Evolutionary conservation across 2,888 invertebrate species (phyloP), one percentile per base, ranked within the genome.

Genomic region (Eretmocerus hayati): DNA sequence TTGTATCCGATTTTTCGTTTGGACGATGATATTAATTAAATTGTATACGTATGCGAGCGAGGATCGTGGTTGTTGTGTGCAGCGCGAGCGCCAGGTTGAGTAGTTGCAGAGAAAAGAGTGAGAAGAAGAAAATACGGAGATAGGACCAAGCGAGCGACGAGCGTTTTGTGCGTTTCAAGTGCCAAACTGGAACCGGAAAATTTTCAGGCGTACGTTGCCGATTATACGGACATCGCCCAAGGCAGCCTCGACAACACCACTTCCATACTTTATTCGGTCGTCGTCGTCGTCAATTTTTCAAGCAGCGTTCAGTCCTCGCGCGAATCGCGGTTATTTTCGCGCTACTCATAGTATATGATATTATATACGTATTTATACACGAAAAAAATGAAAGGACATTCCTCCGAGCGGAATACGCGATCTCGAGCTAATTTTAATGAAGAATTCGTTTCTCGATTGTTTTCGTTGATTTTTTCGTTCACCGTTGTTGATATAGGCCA

Each of bases 211-310:
- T n/a, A n/a, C n/a, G n/a, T n/a, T n/a, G n/a, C n/a, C n/a, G n/a
- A n/a, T n/a, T n/a, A n/a, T n/a, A n/a, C n/a, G n/a, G n/a, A n/a
- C n/a, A n/a, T n/a, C n/a, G n/a, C n/a, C n/a, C n/a, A n/a, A n/a
- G n/a, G n/a, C n/a, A n/a, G n/a, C n/a, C n/a, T n/a, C n/a, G n/a
- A n/a, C n/a, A n/a, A n/a, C 9, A 44, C 37, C 45, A 49, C 45
- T 49, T 50, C 38, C 49, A 49, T n/a, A n/a, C 42, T 42, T 50
- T 48, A 19, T 48, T 35, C n/a, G n/a, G n/a, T n/a, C n/a, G n/a
- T n/a, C n/a, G 48, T 42, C 51, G 52, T 47, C 45, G 42, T 53
- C 46, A 42, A 49, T 49, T 46, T 8, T 30, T 30, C 8, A 30
- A 33, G 13, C 26, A 39, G 32, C 36, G 45, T 42, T 43, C 11